A percentile compares a stretch with the other conserved stretches of the same genome.
Conservation (phyloP, 2,113 vertebrate species). For the Oophaga pumilio region DNA sequence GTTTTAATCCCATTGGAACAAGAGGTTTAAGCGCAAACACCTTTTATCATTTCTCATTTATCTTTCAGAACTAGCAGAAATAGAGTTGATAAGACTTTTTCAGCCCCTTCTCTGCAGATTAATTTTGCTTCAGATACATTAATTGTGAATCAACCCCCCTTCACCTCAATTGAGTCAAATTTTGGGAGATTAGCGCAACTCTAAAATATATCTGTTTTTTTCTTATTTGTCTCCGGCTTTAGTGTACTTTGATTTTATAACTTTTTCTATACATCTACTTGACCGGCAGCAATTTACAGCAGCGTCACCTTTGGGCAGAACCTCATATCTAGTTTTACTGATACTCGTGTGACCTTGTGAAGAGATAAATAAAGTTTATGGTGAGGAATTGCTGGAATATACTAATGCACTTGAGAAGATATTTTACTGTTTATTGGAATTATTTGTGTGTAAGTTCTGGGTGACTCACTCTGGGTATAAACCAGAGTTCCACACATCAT, state of each 20-base stretch:
- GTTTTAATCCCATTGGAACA: too few species aligned
- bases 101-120: too few species aligned
- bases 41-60: too few species aligned
- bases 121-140: too few species aligned
- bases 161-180: too few species aligned
- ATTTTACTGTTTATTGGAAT: conserved; percentile 12
- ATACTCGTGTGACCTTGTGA: not conserved
- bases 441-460: not conserved
- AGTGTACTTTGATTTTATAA: not conserved
- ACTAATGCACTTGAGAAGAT: not conserved
- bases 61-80: too few species aligned
- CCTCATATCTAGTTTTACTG: not conserved
- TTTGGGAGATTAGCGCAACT: too few species aligned
- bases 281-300: not conserved
- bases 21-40: too few species aligned
- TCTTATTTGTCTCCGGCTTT: not conserved
- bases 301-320: not conserved
- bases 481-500: not conserved
- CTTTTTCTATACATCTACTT: not conserved
- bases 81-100: too few species aligned
- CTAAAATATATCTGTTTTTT: not conserved
- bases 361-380: not conserved
- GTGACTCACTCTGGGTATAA: not conserved
- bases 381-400: not conserved
- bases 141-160: too few species aligned